A percentile compares a stretch with the other conserved stretches of the same genome.
Evolutionary conservation across 2,113 vertebrate genomes (phyloP).

Genomic region (Tetrao urogallus): DNA sequence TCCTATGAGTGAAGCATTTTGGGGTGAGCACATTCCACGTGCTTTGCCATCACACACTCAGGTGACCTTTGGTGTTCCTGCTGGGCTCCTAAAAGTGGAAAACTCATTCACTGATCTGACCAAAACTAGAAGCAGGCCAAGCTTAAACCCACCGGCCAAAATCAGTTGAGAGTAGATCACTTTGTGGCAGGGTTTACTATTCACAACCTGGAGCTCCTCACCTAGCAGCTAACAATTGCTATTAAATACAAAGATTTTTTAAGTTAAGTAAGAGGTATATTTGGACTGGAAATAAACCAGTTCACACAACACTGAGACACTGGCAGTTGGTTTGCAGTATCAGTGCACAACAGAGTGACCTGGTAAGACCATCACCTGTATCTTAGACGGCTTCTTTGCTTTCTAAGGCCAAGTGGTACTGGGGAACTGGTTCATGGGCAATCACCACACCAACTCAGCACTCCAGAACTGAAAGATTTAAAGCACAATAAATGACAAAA

Average conservation of each 20-base stretch:
- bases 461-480: background rate
- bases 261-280: background rate
- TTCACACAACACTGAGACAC: background rate
- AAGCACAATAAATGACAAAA: background rate
- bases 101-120: background rate
- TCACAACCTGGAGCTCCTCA: background rate
- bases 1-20: background rate
- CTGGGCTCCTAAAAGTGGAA: background rate
- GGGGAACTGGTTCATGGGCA: background rate
- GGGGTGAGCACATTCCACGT: background rate
- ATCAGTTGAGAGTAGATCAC: background rate
- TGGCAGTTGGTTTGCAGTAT: background rate
- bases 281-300: background rate
- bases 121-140: background rate
- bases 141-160: background rate
- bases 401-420: background rate
- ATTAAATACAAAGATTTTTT: background rate
- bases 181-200: background rate
- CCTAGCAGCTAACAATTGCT: background rate
- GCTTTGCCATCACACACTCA: background rate
- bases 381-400: background rate
- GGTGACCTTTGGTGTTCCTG: background rate
- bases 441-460: background rate
- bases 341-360: background rate
- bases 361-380: background rate